These are phyloP conservation scores for Trilocha varians DNA, from an alignment of 2,888 invertebrate species.

Conservation along the genomic window DNA sequence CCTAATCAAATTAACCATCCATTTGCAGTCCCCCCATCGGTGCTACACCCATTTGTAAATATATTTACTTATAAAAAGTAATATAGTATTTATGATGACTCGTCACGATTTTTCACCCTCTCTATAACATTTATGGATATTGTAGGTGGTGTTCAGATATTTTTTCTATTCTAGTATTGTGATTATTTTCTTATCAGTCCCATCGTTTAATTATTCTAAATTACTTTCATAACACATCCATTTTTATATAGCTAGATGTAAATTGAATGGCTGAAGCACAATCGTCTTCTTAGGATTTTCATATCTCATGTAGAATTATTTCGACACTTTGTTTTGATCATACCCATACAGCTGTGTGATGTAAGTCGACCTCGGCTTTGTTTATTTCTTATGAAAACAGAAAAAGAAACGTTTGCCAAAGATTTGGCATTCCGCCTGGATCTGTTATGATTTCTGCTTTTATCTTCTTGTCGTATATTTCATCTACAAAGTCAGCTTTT, in stretches of 20 bases:
- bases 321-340: not conserved
- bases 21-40: conserved; percentile 24
- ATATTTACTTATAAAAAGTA: not conserved
- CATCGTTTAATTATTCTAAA: no score
- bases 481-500: no score
- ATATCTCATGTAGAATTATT: not conserved
- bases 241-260: no score
- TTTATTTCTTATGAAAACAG: not conserved
- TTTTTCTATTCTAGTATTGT: not conserved
- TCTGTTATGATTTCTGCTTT: not conserved
- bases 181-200: no score
- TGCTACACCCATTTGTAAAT: conserved; percentile 7
- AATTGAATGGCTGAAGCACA: no score
- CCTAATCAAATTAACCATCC: conserved; percentile 32
- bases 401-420: not conserved
- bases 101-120: not conserved
- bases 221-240: no score
- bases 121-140: not conserved
- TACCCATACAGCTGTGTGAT: not conserved
- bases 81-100: not conserved
- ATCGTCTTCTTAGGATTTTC: no score
- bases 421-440: not conserved
- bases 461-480: not conserved
- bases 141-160: not conserved
- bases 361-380: not conserved